Base-by-base conservation (phyloP, 92 coral and sea anemone genomes). In the Zoanthus sansibaricus region DNA sequence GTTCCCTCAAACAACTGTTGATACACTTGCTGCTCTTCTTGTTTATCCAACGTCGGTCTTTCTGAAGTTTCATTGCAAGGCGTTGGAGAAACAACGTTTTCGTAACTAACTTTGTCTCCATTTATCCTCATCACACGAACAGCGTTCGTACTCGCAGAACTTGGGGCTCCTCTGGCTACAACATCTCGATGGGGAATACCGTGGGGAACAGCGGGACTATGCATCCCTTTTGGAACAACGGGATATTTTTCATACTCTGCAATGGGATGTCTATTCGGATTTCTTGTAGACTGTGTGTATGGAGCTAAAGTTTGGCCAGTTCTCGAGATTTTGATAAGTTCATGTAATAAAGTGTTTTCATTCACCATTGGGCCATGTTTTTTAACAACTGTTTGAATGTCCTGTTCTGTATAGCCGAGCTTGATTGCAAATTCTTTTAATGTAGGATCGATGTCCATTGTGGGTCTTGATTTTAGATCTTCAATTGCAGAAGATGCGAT, bases 371-470 rank as follows among this genome's bases (percentile, higher is more conserved):
- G 89, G 42, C 98, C 98, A 77, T 93, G 92, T 32, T 95, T 95
- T 79, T 88, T 94, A 30, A 97, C 93, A 25, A 95, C 98, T 8
- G 86, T 88, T 55, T 92, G 84, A 21, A 97, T 90, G 8, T 95
- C 94, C 59, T 92, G 68, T 61, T 95, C 93, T 37, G 89, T 87
- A 70, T 95, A 97, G 7, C 93, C 94, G 9, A 97, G 97, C 77
- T 97, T 97, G 47, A 89, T 88, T 8, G 99, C 99, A 82, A 97
- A 97, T 13, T 91, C 95, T 62, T 92, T 89, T 77, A 94, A 79
- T 17, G 91, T 86, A 1, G 90, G 95, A 59, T 93, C 86, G 9
- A 18, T 58, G 11, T 13, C 58, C 71, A 48, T 16, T 17, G 56
- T 14, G 20, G 82, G 75, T 56, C 79, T 73, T 49, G 7, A 45